A percentile compares a stretch with the other conserved stretches of the same genome.
phyloP scores from a whole-genome alignment of 1,140 invertebrate species.

The Kradibia gibbosae region DNA sequence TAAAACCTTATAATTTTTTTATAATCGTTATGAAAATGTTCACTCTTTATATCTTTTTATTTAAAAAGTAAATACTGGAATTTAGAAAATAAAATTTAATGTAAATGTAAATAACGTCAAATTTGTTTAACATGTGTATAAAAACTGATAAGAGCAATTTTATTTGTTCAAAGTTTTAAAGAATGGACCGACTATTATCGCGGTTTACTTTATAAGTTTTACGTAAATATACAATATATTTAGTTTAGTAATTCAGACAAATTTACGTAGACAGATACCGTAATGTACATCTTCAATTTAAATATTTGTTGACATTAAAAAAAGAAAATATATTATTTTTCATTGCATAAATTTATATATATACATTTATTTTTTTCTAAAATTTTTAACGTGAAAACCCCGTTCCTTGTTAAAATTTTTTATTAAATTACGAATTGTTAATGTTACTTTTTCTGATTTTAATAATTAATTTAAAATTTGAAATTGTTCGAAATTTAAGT shows the following conservation, averaged over 20 bases:
- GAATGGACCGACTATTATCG: neutral
- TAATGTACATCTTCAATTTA: neutral
- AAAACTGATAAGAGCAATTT: slow-evolving; percentile 22
- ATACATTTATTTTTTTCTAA: no score
- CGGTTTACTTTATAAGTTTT: slow-evolving; percentile 17
- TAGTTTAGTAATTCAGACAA: neutral
- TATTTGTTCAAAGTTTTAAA: slow-evolving; percentile 2
- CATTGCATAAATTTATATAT: no score
- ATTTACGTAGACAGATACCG: neutral
- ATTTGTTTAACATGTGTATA: neutral
- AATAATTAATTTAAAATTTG: no score
- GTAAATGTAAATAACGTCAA: no score
- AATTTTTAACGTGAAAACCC: no score
- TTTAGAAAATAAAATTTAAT: neutral
- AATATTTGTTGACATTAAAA: no score
- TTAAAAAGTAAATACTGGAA: neutral
- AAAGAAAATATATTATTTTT: no score
- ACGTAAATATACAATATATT: slow-evolving; percentile 16
- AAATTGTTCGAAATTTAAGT: no score
- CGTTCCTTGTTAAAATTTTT: no score
- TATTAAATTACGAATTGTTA: no score
- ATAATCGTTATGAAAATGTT: neutral
- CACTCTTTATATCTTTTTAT: neutral
- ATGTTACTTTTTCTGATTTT: no score
- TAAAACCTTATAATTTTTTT: neutral